A percentile compares a stretch with the other conserved stretches of the same genome.
These are phyloP conservation scores for Theristicus caerulescens DNA, from an alignment of 2,113 vertebrate genomes.

Conservation along the genomic window DNA sequence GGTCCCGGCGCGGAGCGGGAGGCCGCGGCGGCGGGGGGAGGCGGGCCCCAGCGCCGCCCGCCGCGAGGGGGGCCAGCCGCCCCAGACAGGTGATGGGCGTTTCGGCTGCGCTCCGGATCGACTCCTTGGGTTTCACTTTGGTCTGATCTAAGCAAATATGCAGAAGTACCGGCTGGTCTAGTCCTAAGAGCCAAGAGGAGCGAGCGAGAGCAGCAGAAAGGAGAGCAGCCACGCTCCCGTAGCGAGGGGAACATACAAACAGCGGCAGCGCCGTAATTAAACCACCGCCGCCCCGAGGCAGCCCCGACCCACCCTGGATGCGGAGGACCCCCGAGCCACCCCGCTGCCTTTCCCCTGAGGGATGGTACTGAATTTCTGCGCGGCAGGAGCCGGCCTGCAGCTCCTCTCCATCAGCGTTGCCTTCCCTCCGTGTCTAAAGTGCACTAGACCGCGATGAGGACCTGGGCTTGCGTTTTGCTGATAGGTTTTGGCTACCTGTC, in stretches of 20 bases:
- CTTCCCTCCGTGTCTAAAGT: slow-evolving; percentile 75
- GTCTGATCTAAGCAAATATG: slow-evolving; percentile 80
- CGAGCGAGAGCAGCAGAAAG: slow-evolving; percentile 27
- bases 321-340: slow-evolving; percentile 63
- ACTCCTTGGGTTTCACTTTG: slow-evolving; percentile 78
- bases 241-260: slow-evolving; percentile 59
- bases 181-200: slow-evolving; percentile 67
- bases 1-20: background rate
- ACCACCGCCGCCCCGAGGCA: slow-evolving; percentile 43
- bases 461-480: slow-evolving; percentile 84
- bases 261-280: slow-evolving; percentile 20
- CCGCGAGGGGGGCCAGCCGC: slow-evolving; percentile 50
- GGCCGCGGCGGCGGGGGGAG: slow-evolving; percentile 21
- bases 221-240: slow-evolving; percentile 33
- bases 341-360: slow-evolving; percentile 81
- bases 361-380: slow-evolving; percentile 89
- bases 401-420: slow-evolving; percentile 82
- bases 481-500: slow-evolving; percentile 90
- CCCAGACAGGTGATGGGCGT: slow-evolving; percentile 79
- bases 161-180: slow-evolving; percentile 73
- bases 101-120: slow-evolving; percentile 66
- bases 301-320: slow-evolving; percentile 65
- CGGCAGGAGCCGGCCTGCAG: slow-evolving; percentile 88
- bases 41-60: slow-evolving; percentile 42
- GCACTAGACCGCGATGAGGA: slow-evolving; percentile 91